Base-by-base conservation (phyloP, 2,888 invertebrate genomes). In the Drosophila dives region DNA sequence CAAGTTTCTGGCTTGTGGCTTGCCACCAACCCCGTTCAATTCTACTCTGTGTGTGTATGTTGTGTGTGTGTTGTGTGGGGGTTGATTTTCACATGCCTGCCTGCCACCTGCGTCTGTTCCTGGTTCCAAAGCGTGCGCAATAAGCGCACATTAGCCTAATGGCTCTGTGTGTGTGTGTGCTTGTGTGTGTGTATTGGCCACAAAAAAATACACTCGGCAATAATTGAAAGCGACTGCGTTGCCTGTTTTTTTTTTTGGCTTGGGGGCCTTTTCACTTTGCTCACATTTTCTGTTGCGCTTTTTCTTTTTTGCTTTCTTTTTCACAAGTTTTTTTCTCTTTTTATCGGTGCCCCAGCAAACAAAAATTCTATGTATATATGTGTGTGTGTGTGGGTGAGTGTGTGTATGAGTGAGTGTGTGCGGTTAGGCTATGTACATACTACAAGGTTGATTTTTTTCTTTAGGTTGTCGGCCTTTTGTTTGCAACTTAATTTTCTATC, bases 111-210 rank as follows among this genome's bases (percentile, higher is more conserved):
- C 75, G 71, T 72, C 81, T 62, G 26, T 66, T 50, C 53, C 74
- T 79, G 77, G 71, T 77, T 85, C 75, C 85, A 85, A 90, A 89
- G 88, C 90, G 77, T 90, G 89, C 89, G 89, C 89, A 90, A 90
- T 90, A 87, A 87, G 80, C 86, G 79, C 83, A 87, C 90, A 89
- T 90, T 91, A 90, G 78, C 88, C 86, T 88, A 88, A 88, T 88
- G 87, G 90, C 64, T 81, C 50, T 81, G 64, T 80, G 59, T 78
- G 65, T 62, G 68, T 53, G 53, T 64, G 62, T 69, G 64, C 60
- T 40, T 59, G 72, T 73, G 63, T 76, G 65, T 75, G 66, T 78
- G 71, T 71, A 64, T 77, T 75, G 88, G 90, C 89, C 87, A 85
- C 85, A 89, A 89, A 84, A 66, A 67, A 67, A 45, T 49, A 89